These are phyloP conservation scores for Aplysia californica DNA, from an alignment of 1,140 invertebrate species.

Conservation along the genomic window DNA sequence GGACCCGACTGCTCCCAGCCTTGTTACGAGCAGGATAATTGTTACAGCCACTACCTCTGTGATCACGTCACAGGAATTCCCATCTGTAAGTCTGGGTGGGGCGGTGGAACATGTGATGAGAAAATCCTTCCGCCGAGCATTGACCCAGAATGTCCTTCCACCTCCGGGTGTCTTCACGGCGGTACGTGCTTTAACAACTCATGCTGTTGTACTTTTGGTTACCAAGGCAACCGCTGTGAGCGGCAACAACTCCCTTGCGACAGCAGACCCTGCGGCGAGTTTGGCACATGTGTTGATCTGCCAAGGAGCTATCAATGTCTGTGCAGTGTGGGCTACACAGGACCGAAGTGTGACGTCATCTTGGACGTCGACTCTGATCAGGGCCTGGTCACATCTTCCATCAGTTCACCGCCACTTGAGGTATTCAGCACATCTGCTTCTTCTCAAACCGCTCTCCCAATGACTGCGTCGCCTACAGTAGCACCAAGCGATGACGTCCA, in stretches of 20 bases:
- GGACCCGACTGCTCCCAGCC: constrained; percentile 22
- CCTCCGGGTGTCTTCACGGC: constrained; percentile 24
- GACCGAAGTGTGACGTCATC: constrained; percentile 39
- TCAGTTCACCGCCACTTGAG: too few species aligned
- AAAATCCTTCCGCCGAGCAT: constrained; percentile 3
- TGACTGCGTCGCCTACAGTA: too few species aligned
- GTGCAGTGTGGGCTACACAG: constrained; percentile 67
- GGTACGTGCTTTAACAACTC: constrained; percentile 35
- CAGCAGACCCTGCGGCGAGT: constrained; percentile 33
- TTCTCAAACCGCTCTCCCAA: too few species aligned
- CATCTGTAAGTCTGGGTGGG: constrained; percentile 32
- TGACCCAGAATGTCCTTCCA: constrained; percentile 33
- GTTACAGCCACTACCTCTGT: constrained; percentile 36
- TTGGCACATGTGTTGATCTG: constrained; percentile 33
- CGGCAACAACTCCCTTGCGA: constrained; percentile 30
- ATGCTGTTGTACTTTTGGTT: constrained; percentile 27
- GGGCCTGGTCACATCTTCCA: too few species aligned
- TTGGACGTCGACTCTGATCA: too few species aligned
- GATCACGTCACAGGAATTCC: constrained; percentile 16
- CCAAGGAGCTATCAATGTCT: constrained; percentile 25
- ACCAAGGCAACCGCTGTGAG: constrained; percentile 30
- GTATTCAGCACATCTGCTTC: too few species aligned
- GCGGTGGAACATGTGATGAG: constrained; percentile 20
- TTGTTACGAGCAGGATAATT: constrained; percentile 28
- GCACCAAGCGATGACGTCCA: too few species aligned